phyloP scores from a whole-genome alignment of 2,113 vertebrate genomes.

The Paratilapia polleni region DNA sequence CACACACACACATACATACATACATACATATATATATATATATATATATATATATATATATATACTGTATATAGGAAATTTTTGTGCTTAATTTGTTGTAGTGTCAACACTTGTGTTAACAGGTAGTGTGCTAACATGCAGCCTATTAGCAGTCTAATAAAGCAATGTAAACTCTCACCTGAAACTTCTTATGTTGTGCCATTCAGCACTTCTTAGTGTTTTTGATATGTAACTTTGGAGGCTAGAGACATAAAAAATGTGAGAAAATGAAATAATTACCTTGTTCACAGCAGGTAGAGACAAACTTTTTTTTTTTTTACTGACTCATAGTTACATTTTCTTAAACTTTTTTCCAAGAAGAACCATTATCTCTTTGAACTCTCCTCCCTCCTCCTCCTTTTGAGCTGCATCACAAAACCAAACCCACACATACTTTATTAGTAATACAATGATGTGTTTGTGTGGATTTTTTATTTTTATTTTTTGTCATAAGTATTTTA shows the following conservation, averaged over 20 bases:
- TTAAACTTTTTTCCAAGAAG: conserved; percentile 47
- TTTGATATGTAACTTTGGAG: not conserved
- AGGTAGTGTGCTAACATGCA: not conserved
- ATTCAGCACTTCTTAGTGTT: not conserved
- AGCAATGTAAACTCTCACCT: not conserved
- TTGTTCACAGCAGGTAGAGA: not conserved
- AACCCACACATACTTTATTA: conserved; percentile 73
- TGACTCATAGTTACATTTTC: not conserved
- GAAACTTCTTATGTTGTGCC: not conserved
- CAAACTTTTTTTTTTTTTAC: not conserved
- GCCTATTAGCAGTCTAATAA: not conserved
- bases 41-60: too few species aligned
- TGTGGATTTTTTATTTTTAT: too few species aligned
- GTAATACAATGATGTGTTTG: not conserved
- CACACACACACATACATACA: too few species aligned
- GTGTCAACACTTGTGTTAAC: not conserved
- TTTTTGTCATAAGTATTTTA: conserved; percentile 29
- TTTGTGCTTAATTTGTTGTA: too few species aligned
- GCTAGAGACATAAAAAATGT: not conserved
- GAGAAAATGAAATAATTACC: not conserved
- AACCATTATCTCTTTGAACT: conserved; percentile 90
- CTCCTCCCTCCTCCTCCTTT: conserved; percentile 83
- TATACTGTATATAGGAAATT: too few species aligned
- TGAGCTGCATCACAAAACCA: conserved; percentile 83
- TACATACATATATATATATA: too few species aligned